phyloP scores from a whole-genome alignment of 1,140 invertebrate genomes.

The Drosophila truncata region DNA sequence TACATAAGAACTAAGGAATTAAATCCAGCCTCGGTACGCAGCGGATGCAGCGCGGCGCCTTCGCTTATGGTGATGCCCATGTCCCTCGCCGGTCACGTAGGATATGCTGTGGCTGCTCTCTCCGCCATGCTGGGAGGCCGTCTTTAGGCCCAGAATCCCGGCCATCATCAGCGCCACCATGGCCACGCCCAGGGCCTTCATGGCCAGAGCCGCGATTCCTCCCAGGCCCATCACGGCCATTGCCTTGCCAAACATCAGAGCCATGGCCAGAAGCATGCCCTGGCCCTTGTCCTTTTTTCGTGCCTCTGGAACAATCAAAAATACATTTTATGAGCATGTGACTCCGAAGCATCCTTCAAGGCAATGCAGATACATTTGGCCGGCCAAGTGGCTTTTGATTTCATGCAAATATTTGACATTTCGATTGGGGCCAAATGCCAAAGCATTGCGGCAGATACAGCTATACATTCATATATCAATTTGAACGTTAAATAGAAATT shows the following conservation, averaged over 20 bases:
- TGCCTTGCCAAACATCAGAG: slow-evolving; percentile 91
- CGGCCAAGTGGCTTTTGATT: neutral
- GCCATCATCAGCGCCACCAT: slow-evolving; percentile 91
- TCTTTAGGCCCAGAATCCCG: slow-evolving; percentile 90
- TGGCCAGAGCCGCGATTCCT: slow-evolving; percentile 89
- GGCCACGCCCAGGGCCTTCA: slow-evolving; percentile 90
- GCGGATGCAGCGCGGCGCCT: slow-evolving; percentile 80
- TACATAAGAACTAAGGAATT: slow-evolving; percentile 45
- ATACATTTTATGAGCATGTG: slow-evolving; percentile 34
- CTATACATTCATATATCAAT: neutral
- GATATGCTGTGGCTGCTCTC: slow-evolving; percentile 90
- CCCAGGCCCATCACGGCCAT: slow-evolving; percentile 90
- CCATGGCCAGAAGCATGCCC: slow-evolving; percentile 87
- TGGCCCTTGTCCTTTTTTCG: slow-evolving; percentile 87
- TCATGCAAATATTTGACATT: slow-evolving; percentile 14
- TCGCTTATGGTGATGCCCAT: slow-evolving; percentile 87
- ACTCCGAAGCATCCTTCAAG: neutral
- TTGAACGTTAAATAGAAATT: slow-evolving; percentile 2
- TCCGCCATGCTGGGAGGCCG: slow-evolving; percentile 87
- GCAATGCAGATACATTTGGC: slow-evolving; percentile 8
- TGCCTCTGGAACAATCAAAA: slow-evolving; percentile 84
- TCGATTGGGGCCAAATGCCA: neutral
- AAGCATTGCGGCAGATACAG: slow-evolving; percentile 9
- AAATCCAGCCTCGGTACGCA: slow-evolving; percentile 88
- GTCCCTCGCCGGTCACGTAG: slow-evolving; percentile 88